Percentiles rank a stretch among this genome's conserved stretches.
These are phyloP conservation scores for Sardinella longiceps DNA, from an alignment of 2,797 vertebrate species.

Conservation along the genomic window DNA sequence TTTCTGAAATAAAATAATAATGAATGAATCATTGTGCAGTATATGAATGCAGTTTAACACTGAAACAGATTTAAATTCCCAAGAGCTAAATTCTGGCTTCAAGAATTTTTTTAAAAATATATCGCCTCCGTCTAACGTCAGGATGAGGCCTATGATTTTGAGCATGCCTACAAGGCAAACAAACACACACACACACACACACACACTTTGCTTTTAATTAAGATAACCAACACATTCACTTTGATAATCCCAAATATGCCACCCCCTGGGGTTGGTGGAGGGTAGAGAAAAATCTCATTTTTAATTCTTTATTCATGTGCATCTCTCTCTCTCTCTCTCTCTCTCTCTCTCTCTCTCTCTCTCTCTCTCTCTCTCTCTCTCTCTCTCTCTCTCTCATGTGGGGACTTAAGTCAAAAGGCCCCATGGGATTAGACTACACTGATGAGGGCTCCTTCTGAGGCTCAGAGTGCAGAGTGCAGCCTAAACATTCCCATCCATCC, in stretches of 20 bases:
- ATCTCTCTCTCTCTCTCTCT: constrained; percentile 33
- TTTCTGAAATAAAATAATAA: not conserved
- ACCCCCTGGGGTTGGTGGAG: constrained; percentile 22
- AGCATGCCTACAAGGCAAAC: constrained; percentile 34
- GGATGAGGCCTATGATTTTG: constrained; percentile 48
- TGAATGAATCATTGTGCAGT: not conserved
- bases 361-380: no score
- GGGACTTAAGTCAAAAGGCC: not conserved
- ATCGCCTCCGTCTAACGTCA: constrained; percentile 23
- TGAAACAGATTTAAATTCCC: not conserved
- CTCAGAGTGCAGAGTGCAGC: not conserved
- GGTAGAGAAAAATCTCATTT: constrained; percentile 17
- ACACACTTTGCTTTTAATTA: constrained; percentile 72
- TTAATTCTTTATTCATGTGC: not conserved
- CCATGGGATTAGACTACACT: not conserved
- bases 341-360: constrained; percentile 33
- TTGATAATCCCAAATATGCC: constrained; percentile 55
- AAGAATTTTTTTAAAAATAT: constrained; percentile 37
- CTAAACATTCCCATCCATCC: not conserved
- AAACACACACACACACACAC: not conserved
- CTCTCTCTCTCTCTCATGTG: constrained; percentile 26
- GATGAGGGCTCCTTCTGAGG: not conserved
- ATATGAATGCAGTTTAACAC: not conserved
- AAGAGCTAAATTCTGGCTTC: constrained; percentile 34
- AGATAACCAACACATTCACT: constrained; percentile 67